Evolutionary conservation across 2,888 invertebrate species (phyloP), one percentile per base, ranked within the genome.

Genomic region (Cenopis cana): DNA sequence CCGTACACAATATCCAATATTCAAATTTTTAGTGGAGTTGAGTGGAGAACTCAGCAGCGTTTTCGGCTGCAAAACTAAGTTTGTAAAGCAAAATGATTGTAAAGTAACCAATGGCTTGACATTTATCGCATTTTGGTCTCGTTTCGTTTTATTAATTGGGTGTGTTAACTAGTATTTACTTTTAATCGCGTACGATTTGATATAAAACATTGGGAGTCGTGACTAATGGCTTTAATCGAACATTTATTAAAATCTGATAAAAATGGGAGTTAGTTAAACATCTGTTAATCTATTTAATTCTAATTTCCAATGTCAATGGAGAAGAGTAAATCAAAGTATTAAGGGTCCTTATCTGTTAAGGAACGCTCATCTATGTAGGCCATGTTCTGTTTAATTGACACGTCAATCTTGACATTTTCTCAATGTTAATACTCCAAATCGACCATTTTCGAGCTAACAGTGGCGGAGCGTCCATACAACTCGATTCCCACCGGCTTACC

Each of bases 81-180:
- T 64, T 49, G 60, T 71, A 38, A 46, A 55, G 38, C 55, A 12
- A 52, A 17, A 67, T 61, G 57, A 46, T 66, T 49, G 54, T 60
- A 70, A 60, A 66, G 56, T 46, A 71, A 36, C 20, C 49, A 20
- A 14, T 18, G 24, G 56, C 4, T 46, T 71, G 66, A 67, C 67
- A 71, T 71, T 71, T 56, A 67, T 67, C 38, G 55, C 50, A 29
- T 46, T 56, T 46, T 56, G 36, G 60, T 71, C 60, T 67, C 60
- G 66, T 67, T 61, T 50, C 24, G 36, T 9, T 71, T 66, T 41
- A 71, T 71, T 71, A 67, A 71, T 71, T 71, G 70, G 60, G 33
- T 59, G 33, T 41, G 60, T 67, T 71, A 61, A 67, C 71, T 20
- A 67, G 66, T 71, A 67, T 71, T 71, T 66, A 55, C 55, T 71